Base-by-base conservation (phyloP, 2,113 vertebrate genomes). In the Neofelis nebulosa region DNA sequence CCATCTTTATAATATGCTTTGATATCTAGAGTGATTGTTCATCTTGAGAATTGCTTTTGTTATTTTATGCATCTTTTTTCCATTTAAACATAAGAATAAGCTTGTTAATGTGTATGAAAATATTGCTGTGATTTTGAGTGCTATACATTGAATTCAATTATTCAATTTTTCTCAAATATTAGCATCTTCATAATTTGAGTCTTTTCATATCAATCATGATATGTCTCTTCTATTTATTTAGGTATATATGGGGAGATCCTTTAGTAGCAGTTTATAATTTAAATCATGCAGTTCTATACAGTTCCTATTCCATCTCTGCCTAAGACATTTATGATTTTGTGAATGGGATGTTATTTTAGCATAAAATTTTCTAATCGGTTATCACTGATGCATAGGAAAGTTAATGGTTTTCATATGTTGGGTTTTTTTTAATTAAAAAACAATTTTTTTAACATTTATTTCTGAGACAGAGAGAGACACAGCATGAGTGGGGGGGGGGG, bases 361-460 rank as follows among this genome's bases (percentile, higher is more conserved):
- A 81, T 38, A 50, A 55, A 31, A 52, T 90, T 94, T 89, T 88
- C 41, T 94, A 94, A 79, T 16, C 79, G 27, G 23, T 84, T 92
- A 92, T 73, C 18, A 83, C 1, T 63, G 31, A 73, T 79, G 19
- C 63, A 78, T 38, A 82, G 23, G 38, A 85, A 93, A 93, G 69
- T 93, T 57, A 73, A 16, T 57, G 12, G 84, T 50, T 92, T 84
- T 94, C 48, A 87, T 52, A 38, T 57, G 36, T 63, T 73, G 61
- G 73, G 31, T 61, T 89, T 94, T 55, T 79, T 45, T 8, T 8
- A 45, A 45, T 45, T 45, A 45, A 45, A 45, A 45, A 45, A 45
- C 45, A 45, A 8, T 8, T 45, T 45, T 45, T 45, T 45, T 45
- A 45, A 45, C 1, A 45, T 45, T 45, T 45, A 45, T 45, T 45